Conservation (phyloP, 1,140 invertebrate genomes). For the Goniozus legneri region DNA sequence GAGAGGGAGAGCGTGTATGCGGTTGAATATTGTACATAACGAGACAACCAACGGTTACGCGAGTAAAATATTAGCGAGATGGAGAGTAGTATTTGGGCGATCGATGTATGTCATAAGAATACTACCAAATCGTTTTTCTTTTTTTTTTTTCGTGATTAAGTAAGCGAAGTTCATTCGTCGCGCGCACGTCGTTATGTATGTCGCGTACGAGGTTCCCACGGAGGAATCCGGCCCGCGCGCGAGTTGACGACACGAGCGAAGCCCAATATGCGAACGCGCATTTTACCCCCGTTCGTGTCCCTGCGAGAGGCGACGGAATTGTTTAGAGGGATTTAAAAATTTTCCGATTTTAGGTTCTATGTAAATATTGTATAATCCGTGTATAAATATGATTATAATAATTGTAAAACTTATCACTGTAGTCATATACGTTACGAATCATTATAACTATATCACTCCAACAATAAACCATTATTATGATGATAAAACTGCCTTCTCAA, state of each 20-base stretch:
- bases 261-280: too few species aligned
- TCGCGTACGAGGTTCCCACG: conserved; percentile 1
- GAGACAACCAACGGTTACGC: too few species aligned
- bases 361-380: conserved; percentile 56
- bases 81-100: too few species aligned
- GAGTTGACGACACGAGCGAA: conserved; percentile 1
- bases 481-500: too few species aligned
- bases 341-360: conserved; percentile 42
- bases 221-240: conserved; percentile 8
- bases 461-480: conserved; percentile 55
- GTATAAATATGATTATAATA: conserved; percentile 53
- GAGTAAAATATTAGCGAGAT: too few species aligned
- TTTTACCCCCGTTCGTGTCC: too few species aligned
- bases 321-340: too few species aligned
- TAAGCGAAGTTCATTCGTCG: not conserved
- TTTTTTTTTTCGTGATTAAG: conserved; percentile 4
- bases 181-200: conserved; percentile 1
- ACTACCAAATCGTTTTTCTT: not conserved
- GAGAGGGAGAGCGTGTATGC: not conserved
- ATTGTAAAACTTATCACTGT: conserved; percentile 50
- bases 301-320: too few species aligned
- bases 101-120: not conserved
- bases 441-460: conserved; percentile 55
- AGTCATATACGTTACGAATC: conserved; percentile 53
- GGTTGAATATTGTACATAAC: not conserved